Evolutionary conservation across 1,140 invertebrate species (phyloP).

Genomic region (Cotesia chilonis): DNA sequence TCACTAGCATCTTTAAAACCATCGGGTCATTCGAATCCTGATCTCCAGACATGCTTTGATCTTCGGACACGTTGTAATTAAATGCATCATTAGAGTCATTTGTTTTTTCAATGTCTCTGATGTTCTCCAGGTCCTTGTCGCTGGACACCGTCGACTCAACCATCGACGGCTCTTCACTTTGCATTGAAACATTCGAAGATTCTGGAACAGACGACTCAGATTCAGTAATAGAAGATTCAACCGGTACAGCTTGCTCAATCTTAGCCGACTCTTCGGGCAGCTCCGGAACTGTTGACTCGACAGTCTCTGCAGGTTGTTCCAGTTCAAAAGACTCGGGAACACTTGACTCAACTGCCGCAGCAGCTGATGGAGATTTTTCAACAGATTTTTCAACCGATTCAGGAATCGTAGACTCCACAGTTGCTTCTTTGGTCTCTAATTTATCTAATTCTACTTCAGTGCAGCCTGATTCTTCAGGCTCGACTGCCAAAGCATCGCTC

Average conservation of each 20-base stretch:
- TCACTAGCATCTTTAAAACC: constrained; percentile 27
- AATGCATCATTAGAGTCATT: constrained; percentile 22
- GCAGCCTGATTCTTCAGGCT: too few relatives aligned
- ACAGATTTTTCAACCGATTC: not conserved
- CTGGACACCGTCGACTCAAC: constrained; percentile 13
- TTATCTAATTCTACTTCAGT: too few relatives aligned
- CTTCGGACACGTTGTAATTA: constrained; percentile 35
- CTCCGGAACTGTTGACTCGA: too few relatives aligned
- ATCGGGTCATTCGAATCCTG: constrained; percentile 48
- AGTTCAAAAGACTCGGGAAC: not conserved
- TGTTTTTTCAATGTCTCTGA: not conserved
- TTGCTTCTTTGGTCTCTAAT: too few relatives aligned
- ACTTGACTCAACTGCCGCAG: constrained; percentile 7
- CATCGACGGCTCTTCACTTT: too few relatives aligned
- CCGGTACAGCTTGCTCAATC: too few relatives aligned
- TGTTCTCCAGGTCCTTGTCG: constrained; percentile 13
- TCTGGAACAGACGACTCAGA: too few relatives aligned
- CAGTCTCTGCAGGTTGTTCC: too few relatives aligned
- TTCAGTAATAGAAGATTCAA: too few relatives aligned
- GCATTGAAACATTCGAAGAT: too few relatives aligned
- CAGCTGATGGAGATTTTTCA: not conserved
- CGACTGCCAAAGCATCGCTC: too few relatives aligned
- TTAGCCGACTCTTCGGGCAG: too few relatives aligned
- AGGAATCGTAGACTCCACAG: not conserved
- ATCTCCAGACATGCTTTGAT: constrained; percentile 40